phyloP scores from a whole-genome alignment of 2,113 vertebrate genomes.

The Aphelocoma coerulescens region DNA sequence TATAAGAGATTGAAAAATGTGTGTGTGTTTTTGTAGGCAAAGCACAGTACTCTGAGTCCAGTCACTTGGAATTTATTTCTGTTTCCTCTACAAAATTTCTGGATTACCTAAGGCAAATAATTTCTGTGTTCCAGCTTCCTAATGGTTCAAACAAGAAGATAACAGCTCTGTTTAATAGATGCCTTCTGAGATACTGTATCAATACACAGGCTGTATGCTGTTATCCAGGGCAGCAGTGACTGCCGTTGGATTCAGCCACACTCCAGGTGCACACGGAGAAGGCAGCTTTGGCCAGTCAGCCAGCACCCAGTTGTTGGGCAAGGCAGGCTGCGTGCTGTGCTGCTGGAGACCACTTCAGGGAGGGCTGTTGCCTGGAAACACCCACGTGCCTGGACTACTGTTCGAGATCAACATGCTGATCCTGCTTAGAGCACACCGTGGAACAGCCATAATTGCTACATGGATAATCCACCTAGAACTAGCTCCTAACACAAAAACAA shows the following conservation, averaged over 20 bases:
- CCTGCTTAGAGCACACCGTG: background rate
- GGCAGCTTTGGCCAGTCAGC: background rate
- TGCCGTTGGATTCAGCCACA: accelerated
- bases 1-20: background rate
- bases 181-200: background rate
- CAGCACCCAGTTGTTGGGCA: background rate
- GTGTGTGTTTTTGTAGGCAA: background rate
- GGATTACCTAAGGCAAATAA: background rate
- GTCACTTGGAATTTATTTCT: background rate
- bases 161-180: background rate
- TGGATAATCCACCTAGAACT: background rate
- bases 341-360: background rate
- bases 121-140: background rate
- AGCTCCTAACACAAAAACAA: background rate
- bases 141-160: background rate
- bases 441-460: background rate
- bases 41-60: background rate
- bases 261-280: background rate
- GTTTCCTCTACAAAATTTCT: background rate
- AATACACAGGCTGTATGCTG: too few species aligned
- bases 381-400: background rate
- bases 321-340: background rate
- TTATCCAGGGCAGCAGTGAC: background rate
- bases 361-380: background rate
- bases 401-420: accelerated